These are phyloP conservation scores for Paguma larvata DNA, from an alignment of 2,797 vertebrate genomes.

Conservation along the genomic window DNA sequence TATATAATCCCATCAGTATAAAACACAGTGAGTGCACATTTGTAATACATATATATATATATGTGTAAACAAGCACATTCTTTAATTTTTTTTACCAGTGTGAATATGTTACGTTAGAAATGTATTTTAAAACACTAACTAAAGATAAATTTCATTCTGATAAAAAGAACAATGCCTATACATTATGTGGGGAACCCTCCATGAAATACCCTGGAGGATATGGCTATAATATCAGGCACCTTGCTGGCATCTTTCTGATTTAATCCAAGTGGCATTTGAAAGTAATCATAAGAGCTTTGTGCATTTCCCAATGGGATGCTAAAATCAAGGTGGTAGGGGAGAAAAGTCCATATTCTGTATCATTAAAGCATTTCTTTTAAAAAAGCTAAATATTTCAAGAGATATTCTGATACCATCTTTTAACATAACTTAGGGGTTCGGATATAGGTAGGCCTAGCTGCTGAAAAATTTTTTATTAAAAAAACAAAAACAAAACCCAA, in stretches of 20 bases:
- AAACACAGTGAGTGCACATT: background rate
- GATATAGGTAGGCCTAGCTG: background rate
- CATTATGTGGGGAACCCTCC: background rate
- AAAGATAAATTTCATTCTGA: conserved; percentile 52
- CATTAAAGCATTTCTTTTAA: conserved; percentile 21
- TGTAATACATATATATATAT: background rate
- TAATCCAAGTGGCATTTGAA: conserved; percentile 36
- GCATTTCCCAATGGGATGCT: background rate
- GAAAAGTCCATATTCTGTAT: background rate
- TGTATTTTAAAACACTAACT: conserved; percentile 1
- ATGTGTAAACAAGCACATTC: background rate
- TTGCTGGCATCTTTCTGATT: conserved; percentile 10
- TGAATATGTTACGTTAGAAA: background rate
- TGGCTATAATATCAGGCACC: background rate
- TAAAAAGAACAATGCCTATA: conserved; percentile 27
- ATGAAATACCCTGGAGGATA: background rate
- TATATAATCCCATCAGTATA: background rate
- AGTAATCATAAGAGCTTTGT: conserved; percentile 18
- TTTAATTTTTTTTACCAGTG: background rate
- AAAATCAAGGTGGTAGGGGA: background rate
- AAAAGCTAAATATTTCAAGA: background rate
- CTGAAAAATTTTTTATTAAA: conserved; percentile 21
- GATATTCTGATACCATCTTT: conserved; percentile 18
- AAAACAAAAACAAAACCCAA: background rate
- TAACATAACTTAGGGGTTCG: background rate